phyloP scores from a whole-genome alignment of 2,797 vertebrate genomes.

The Mormyrops boulengeri region DNA sequence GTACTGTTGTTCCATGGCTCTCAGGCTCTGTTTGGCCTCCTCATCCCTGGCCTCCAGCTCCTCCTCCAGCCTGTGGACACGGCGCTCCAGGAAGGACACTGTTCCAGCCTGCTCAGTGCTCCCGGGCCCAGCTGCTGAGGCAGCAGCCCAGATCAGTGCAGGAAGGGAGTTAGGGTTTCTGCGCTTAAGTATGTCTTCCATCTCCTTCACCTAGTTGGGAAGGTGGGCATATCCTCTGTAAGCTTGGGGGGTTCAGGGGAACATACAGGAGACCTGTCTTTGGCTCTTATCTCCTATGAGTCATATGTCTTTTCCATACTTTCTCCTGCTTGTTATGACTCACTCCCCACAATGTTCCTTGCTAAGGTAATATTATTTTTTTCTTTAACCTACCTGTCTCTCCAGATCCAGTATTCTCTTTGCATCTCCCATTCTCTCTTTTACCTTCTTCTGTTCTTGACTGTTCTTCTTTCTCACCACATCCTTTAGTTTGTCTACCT shows the following conservation, averaged over 20 bases:
- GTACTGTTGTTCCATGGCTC: conserved; percentile 85
- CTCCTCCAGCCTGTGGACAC: conserved; percentile 77
- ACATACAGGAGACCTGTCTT: background rate
- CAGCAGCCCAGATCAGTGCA: conserved; percentile 80
- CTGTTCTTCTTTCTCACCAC: conserved; percentile 60
- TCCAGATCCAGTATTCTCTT: conserved; percentile 83
- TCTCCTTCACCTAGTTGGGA: conserved; percentile 57
- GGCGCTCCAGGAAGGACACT: conserved; percentile 71
- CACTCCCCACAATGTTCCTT: background rate
- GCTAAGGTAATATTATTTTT: background rate
- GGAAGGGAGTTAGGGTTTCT: conserved; percentile 85
- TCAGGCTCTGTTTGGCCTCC: conserved; percentile 79
- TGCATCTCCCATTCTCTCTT: conserved; percentile 65
- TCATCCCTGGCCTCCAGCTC: conserved; percentile 84
- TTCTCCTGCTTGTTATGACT: background rate
- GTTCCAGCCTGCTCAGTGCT: conserved; percentile 40
- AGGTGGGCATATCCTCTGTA: background rate
- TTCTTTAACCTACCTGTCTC: conserved; percentile 60
- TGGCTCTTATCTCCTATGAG: background rate
- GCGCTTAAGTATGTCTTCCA: conserved; percentile 67
- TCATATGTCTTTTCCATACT: background rate
- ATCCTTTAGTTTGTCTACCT: conserved; percentile 77
- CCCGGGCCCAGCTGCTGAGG: conserved; percentile 46
- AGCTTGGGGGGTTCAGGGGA: background rate
- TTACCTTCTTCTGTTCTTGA: conserved; percentile 65